These are phyloP conservation scores for Raja brachyura DNA, from an alignment of 2,113 vertebrate species.

Conservation along the genomic window DNA sequence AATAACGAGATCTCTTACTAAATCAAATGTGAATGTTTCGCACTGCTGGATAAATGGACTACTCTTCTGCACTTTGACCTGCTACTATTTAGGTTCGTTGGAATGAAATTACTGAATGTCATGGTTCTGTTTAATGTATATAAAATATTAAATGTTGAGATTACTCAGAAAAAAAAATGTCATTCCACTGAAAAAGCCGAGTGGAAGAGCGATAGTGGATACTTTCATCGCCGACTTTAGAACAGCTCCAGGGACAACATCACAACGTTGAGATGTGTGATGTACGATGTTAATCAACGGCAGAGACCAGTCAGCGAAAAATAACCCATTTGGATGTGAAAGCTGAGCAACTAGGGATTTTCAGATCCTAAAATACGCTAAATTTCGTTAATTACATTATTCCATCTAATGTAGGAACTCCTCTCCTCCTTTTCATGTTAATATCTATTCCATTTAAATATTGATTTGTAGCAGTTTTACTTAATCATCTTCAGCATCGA, in stretches of 20 bases:
- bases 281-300: not conserved
- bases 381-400: not conserved
- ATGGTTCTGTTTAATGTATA: not conserved
- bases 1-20: not conserved
- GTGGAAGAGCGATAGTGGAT: not conserved
- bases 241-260: not conserved
- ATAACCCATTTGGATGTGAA: not conserved
- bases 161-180: not conserved
- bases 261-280: not conserved
- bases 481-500: not conserved
- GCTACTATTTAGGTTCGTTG: not conserved
- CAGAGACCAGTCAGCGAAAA: conserved; percentile 2
- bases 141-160: not conserved
- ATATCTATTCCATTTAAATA: conserved; percentile 2
- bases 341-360: not conserved
- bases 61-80: not conserved
- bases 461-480: not conserved
- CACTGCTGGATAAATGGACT: not conserved
- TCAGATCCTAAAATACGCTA: not conserved
- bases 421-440: not conserved
- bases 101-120: not conserved
- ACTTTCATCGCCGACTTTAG: not conserved
- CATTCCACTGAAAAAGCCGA: not conserved
- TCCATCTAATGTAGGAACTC: not conserved
- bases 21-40: not conserved